phyloP scores from a whole-genome alignment of 2,888 invertebrate species.

The Morpho helenor region DNA sequence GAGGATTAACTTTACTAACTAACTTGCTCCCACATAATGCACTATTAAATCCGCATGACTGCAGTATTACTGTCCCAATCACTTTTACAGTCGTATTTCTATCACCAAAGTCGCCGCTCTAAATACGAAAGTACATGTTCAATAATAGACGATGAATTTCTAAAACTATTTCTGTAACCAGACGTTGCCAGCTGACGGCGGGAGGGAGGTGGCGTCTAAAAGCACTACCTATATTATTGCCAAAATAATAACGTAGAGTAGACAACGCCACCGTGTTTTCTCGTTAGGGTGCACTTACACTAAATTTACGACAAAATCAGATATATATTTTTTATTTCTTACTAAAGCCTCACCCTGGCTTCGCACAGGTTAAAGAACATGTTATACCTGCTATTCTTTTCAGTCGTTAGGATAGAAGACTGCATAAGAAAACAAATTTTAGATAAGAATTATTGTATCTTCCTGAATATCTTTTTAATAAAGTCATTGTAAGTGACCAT shows the following conservation, averaged over 20 bases:
- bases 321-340: background rate
- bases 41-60: no score
- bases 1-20: no score
- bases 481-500: no score
- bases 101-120: constrained; percentile 49
- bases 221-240: constrained; percentile 64
- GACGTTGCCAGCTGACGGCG: constrained; percentile 46
- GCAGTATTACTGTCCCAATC: background rate
- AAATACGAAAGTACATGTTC: constrained; percentile 53
- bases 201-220: constrained; percentile 44
- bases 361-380: no score
- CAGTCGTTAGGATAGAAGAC: no score
- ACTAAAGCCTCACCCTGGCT: no score
- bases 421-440: no score
- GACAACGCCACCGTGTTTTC: constrained; percentile 43
- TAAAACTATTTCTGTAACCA: constrained; percentile 62
- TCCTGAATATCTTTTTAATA: no score
- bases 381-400: no score
- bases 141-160: constrained; percentile 66
- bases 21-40: no score
- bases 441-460: no score
- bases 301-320: constrained; percentile 7
- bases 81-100: constrained; percentile 29
- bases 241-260: constrained; percentile 60
- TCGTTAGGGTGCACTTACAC: constrained; percentile 34